Evolutionary conservation across 1,140 invertebrate species (phyloP).

Genomic region (Patella vulgata): DNA sequence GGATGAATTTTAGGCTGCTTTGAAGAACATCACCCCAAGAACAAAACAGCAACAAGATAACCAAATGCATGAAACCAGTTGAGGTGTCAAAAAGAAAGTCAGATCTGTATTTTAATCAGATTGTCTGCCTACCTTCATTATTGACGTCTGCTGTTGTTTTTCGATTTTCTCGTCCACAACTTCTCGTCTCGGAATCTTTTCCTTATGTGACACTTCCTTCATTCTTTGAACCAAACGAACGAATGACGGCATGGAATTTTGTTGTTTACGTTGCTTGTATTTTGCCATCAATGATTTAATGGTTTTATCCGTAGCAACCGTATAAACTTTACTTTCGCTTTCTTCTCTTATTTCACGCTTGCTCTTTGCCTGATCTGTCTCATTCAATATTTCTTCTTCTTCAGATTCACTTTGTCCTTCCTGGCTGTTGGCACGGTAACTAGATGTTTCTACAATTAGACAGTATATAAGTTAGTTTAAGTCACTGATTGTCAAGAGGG

Average conservation of each 20-base stretch:
- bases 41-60: too few relatives aligned
- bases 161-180: slow-evolving; percentile 59
- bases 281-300: slow-evolving; percentile 72
- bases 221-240: slow-evolving; percentile 43
- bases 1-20: too few relatives aligned
- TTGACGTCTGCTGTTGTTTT: slow-evolving; percentile 77
- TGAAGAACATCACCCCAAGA: too few relatives aligned
- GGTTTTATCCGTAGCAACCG: slow-evolving; percentile 68
- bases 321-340: slow-evolving; percentile 67
- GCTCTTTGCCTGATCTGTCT: slow-evolving; percentile 31
- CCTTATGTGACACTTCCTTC: slow-evolving; percentile 22
- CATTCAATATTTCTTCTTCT: slow-evolving; percentile 10
- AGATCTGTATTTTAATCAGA: too few relatives aligned
- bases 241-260: slow-evolving; percentile 69
- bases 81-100: too few relatives aligned
- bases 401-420: neutral
- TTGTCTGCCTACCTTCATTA: slow-evolving; percentile 82
- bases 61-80: too few relatives aligned
- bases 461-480: too few relatives aligned
- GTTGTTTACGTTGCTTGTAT: slow-evolving; percentile 73
- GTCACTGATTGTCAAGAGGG: too few relatives aligned
- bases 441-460: too few relatives aligned
- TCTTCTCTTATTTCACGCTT: slow-evolving; percentile 55
- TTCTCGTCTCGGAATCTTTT: slow-evolving; percentile 34
- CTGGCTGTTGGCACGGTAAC: too few relatives aligned